These are phyloP conservation scores for Xerus rutilus DNA, from an alignment of 2,797 vertebrate genomes.

Conservation along the genomic window DNA sequence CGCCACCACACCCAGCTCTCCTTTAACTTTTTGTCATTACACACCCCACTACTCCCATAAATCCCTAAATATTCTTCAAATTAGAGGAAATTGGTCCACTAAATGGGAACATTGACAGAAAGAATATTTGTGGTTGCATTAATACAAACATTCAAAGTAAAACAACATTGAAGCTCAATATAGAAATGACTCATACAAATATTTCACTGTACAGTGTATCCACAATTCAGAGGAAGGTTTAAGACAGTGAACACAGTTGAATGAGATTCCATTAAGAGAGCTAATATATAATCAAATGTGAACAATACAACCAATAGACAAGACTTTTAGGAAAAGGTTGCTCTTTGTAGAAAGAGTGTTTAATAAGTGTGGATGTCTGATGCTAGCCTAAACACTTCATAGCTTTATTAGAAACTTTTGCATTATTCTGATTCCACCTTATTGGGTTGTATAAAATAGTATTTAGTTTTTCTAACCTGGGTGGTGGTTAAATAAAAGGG, in stretches of 20 bases:
- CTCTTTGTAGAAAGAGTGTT: not conserved
- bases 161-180: not conserved
- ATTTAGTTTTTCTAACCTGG: not conserved
- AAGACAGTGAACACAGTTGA: not conserved
- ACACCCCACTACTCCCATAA: not conserved
- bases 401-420: not conserved
- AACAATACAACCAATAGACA: not conserved
- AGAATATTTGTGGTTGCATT: not conserved
- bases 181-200: not conserved
- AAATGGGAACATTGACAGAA: not conserved
- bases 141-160: conserved; percentile 2
- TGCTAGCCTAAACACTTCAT: not conserved
- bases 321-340: not conserved
- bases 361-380: not conserved
- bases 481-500: not conserved
- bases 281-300: not conserved
- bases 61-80: not conserved
- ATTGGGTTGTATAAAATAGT: not conserved
- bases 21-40: not conserved
- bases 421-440: not conserved
- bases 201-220: not conserved
- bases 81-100: not conserved
- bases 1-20: no score
- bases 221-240: not conserved
- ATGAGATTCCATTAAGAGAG: not conserved